Base-by-base conservation (phyloP, 1,140 invertebrate species). In the Ips typographus region DNA sequence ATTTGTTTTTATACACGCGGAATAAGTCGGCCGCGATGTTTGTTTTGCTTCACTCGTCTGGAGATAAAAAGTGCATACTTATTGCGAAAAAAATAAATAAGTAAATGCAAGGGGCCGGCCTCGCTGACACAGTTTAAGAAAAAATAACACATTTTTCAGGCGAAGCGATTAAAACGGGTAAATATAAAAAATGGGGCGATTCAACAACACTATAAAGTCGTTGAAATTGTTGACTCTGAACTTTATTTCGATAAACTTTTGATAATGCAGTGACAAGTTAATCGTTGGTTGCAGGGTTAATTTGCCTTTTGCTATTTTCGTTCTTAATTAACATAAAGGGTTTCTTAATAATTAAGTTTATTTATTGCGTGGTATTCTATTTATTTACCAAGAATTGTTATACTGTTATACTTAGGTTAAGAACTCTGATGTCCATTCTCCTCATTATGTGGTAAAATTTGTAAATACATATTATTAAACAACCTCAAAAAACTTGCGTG, bases 101-200 rank as follows among this genome's bases (percentile, higher is more conserved):
- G 51, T 41, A 65, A 58, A 22, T 49, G 44, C n/a, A 22, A 6
- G 6, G 52, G 36, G 42, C 57, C 52, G 64, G 68, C 60, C 65
- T 6, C 6, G 44, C 22, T 72, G 71, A 72, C 71, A 72, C 63
- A 69, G 67, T 72, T 72, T 72, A 68, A 64, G 8, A 59, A 59
- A 59, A 59, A 40, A 40, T n/a, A 42, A 42, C 6, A n/a, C 8
- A 56, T 22, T 3, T 41, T 59, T 41, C 39, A 39, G 44, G 8
- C 53, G 53, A 56, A 56, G 38, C 7, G 53, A 56, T 56, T 56
- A 56, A 56, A 56, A 56, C 37, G 53, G 40, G 57, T 59, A 59
- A 59, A 59, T 40, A 59, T 43, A 59, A 59, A 56, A 59, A 59
- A 59, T 59, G 57, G 57, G 57, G 57, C 57, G 57, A 59, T n/a